Base-by-base conservation (phyloP, 2,888 invertebrate species). In the Melanostoma scalare region DNA sequence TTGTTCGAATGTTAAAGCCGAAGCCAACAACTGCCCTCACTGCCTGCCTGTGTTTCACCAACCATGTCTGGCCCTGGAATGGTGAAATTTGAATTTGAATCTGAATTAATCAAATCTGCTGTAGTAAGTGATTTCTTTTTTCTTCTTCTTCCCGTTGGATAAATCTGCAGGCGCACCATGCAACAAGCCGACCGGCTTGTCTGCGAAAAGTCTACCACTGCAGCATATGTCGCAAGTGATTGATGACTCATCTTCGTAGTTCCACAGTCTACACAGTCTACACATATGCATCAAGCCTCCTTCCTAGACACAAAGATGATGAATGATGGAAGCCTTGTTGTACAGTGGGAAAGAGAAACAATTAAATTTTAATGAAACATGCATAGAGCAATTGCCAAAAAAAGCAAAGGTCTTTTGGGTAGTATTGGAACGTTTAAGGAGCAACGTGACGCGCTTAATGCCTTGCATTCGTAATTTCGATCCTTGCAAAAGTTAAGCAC, bases 201-300 rank as follows among this genome's bases (percentile, higher is more conserved):
- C 78, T 79, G 74, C 65, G 69, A 71, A 71, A 48, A 71, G 75
- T 84, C 84, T 84, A 78, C 75, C 67, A 74, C 71, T 84, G 84
- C 78, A 79, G 84, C 84, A 84, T 79, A 35, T 84, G 84, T 79
- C 79, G 71, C 79, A 74, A 56, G 79, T 84, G 84, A 84, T 84
- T 84, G 84, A 84, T 84, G 84, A 75, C 75, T 46, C 82, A 76
- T 61, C 4, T 69, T 46, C 9, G 8, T 60, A 44, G n/a, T 38
- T 55, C 35, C 46, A 36, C 5, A 72, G 33, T 36, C 44, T 10
- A 58, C n/a, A 9, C 20, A 20, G 20, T 20, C 20, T 35, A 73
- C 31, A 53, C 56, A 31, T 31, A 20, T 60, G 52, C 36, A 20
- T 56, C 58, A 65, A 65, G 40, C 3, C 52, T 33, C 60, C 50